Evolutionary conservation across 2,888 invertebrate species (phyloP).

Genomic region (Polylopha cassiicola): DNA sequence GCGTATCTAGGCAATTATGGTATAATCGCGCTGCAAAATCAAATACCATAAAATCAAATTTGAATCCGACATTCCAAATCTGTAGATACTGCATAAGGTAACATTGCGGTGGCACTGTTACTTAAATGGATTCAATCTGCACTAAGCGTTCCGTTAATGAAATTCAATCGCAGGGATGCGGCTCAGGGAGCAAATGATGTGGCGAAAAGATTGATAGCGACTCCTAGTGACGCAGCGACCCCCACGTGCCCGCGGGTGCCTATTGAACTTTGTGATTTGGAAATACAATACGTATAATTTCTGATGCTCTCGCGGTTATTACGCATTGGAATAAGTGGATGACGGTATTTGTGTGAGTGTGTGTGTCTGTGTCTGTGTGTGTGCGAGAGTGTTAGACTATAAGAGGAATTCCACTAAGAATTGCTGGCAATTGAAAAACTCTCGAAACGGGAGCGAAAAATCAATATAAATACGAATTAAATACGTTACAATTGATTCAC

Average conservation of each 20-base stretch:
- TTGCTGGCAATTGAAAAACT: too few relatives aligned
- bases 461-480: too few relatives aligned
- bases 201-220: conserved; percentile 73
- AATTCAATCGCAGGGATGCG: conserved; percentile 68
- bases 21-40: conserved; percentile 23
- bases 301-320: background rate
- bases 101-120: conserved; percentile 59
- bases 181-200: conserved; percentile 74
- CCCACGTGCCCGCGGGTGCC: conserved; percentile 19
- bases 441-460: too few relatives aligned
- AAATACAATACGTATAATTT: conserved; percentile 7
- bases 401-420: too few relatives aligned
- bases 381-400: too few relatives aligned
- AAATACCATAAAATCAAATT: conserved; percentile 33
- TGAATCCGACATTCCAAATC: conserved; percentile 38
- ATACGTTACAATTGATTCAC: too few relatives aligned
- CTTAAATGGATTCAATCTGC: conserved; percentile 75
- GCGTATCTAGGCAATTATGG: conserved; percentile 12
- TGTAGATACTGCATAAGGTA: conserved; percentile 39
- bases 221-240: conserved; percentile 30
- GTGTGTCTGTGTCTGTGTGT: too few relatives aligned
- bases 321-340: too few relatives aligned
- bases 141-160: conserved; percentile 76
- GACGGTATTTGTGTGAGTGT: too few relatives aligned
- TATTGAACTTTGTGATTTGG: conserved; percentile 15